Conservation (phyloP, 2,797 vertebrate species). For the Ctenopoma multispine region DNA sequence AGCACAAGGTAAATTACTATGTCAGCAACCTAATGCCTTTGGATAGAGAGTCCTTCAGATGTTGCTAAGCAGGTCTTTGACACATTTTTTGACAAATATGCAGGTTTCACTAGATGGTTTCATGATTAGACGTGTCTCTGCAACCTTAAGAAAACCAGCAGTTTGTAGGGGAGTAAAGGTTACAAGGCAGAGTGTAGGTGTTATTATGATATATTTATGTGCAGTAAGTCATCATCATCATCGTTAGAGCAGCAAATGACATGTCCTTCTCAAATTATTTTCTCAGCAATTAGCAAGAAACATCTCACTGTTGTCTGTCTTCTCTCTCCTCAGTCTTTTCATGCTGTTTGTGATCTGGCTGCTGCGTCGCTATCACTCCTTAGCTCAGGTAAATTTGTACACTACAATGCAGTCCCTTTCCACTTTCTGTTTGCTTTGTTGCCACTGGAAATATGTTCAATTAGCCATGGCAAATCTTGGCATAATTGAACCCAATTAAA, state of each 20-base stretch:
- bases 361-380: constrained; percentile 88
- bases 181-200: constrained; percentile 6
- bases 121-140: constrained; percentile 3
- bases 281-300: constrained; percentile 18
- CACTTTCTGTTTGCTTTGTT: constrained; percentile 60
- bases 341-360: constrained; percentile 91
- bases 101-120: constrained; percentile 15
- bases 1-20: not conserved
- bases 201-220: constrained; percentile 18
- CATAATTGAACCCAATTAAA: constrained; percentile 75
- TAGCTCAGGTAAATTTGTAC: constrained; percentile 86
- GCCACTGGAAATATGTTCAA: constrained; percentile 70
- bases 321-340: constrained; percentile 81
- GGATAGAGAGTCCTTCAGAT: not conserved
- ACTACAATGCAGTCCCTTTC: not conserved
- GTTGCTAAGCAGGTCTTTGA: not conserved
- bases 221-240: not conserved
- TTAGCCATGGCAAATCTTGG: constrained; percentile 70
- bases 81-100: constrained; percentile 4
- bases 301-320: constrained; percentile 27
- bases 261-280: constrained; percentile 16
- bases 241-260: constrained; percentile 19
- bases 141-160: constrained; percentile 13
- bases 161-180: constrained; percentile 7
- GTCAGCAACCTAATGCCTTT: not conserved